A percentile compares a stretch with the other conserved stretches of the same genome.
Evolutionary conservation across 2,113 vertebrate genomes (phyloP).

Genomic region (Xerus inauris): DNA sequence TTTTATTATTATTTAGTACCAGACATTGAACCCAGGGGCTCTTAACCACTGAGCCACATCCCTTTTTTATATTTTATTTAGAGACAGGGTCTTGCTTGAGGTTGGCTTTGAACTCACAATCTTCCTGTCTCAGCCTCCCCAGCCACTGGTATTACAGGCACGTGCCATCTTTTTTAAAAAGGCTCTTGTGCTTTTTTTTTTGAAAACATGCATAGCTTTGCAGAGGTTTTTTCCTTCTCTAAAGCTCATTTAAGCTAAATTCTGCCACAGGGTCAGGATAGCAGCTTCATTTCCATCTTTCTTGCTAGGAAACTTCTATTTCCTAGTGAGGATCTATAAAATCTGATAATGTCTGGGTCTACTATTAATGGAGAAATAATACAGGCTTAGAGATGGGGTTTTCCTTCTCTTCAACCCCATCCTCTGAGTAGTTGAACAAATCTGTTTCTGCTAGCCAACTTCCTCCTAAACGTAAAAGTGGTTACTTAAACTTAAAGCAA

Average conservation of each 20-base stretch:
- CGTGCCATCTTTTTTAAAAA: too few species aligned
- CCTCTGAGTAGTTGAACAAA: neutral
- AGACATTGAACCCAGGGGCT: too few species aligned
- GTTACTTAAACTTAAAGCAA: neutral
- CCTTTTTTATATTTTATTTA: too few species aligned
- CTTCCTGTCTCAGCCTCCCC: neutral
- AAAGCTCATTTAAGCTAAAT: constrained; percentile 1
- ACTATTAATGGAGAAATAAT: neutral
- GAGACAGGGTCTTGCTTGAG: too few species aligned
- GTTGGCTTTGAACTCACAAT: too few species aligned
- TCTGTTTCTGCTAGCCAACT: constrained; percentile 39
- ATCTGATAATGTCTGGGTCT: neutral
- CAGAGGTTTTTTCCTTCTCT: constrained; percentile 3
- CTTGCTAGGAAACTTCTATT: neutral
- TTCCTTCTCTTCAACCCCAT: neutral
- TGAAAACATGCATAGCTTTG: neutral
- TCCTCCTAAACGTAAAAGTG: neutral
- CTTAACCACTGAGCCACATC: too few species aligned
- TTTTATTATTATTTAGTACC: too few species aligned
- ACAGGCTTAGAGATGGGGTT: neutral
- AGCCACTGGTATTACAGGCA: too few species aligned
- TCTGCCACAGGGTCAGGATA: neutral
- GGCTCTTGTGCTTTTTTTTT: neutral
- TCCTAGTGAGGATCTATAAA: neutral
- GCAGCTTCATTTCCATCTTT: neutral